Evolutionary conservation across 2,797 vertebrate species (phyloP), one percentile per base, ranked within the genome.

Genomic region (Trachops cirrhosus): DNA sequence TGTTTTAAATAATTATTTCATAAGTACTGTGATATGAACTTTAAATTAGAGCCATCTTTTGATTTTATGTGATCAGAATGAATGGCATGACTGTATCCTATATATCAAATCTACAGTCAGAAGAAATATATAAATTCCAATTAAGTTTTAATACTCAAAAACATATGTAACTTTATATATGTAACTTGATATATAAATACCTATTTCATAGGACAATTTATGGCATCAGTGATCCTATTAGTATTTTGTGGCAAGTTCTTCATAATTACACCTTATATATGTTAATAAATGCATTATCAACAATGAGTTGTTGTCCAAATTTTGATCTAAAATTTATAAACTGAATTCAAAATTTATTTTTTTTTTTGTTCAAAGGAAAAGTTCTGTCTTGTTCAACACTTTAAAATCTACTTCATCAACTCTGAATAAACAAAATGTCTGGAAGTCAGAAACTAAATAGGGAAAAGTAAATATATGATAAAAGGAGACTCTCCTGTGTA

Each of bases 241-340:
- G 80, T 67, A 46, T 14, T 82, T 37, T 84, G 32, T 71, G 64
- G 52, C 75, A 22, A 10, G 8, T 82, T 90, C 83, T 85, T 89
- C 70, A 52, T 78, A 93, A 94, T 46, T 44, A 67, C 14, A 93
- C 8, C 44, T 96, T 94, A 37, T 34, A 75, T 67, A 62, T 71
- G 64, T 89, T 96, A 95, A 90, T 82, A 89, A 62, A 83, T 75
- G 4, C 46, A 80, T 87, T 97, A 94, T 97, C 70, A 94, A 95
- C 97, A 71, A 46, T 86, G 70, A 93, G 8, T 14, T 90, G 6
- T 14, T 90, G 39, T 90, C 87, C 22, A 77, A 89, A 62, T 88
- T n/a, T 80, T 46, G 37, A 90, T 39, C 52, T 93, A 79, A 91
- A 85, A 89, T 54, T 95, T n/a, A 86, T 44, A 73, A 79, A 79